Evolutionary conservation across 2,888 invertebrate species (phyloP).

Genomic region (Rhagonycha lutea): DNA sequence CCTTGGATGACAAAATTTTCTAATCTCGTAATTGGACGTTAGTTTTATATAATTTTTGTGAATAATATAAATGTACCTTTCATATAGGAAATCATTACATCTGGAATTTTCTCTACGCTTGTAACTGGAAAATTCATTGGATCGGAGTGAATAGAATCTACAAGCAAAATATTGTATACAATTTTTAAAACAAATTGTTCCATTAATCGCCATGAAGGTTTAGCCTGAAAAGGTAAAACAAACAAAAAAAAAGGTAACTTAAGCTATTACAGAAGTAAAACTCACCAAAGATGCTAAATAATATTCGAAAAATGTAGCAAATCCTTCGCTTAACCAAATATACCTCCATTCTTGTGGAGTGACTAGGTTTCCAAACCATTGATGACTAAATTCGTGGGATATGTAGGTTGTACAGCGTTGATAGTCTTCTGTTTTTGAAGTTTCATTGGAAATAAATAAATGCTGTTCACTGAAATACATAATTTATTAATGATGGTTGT

Average conservation of each 20-base stretch:
- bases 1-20: too few relatives aligned
- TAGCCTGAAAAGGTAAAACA: not conserved
- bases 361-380: constrained; percentile 71
- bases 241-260: not conserved
- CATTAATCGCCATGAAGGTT: constrained; percentile 22
- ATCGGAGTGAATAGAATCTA: constrained; percentile 61
- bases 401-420: constrained; percentile 56
- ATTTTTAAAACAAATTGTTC: constrained; percentile 12
- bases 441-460: constrained; percentile 13
- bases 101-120: constrained; percentile 60
- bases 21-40: too few relatives aligned
- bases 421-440: constrained; percentile 17
- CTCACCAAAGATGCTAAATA: constrained; percentile 18
- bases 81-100: constrained; percentile 10
- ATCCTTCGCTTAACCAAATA: constrained; percentile 24
- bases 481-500: too few relatives aligned
- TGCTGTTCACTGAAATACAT: constrained; percentile 11
- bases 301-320: constrained; percentile 20
- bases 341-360: constrained; percentile 15
- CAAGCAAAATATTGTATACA: constrained; percentile 60
- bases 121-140: constrained; percentile 58
- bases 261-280: not conserved
- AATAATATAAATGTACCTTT: constrained; percentile 21
- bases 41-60: too few relatives aligned
- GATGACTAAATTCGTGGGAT: constrained; percentile 77